phyloP scores from a whole-genome alignment of 2,113 vertebrate genomes.

The Todiramphus saurophagus region DNA sequence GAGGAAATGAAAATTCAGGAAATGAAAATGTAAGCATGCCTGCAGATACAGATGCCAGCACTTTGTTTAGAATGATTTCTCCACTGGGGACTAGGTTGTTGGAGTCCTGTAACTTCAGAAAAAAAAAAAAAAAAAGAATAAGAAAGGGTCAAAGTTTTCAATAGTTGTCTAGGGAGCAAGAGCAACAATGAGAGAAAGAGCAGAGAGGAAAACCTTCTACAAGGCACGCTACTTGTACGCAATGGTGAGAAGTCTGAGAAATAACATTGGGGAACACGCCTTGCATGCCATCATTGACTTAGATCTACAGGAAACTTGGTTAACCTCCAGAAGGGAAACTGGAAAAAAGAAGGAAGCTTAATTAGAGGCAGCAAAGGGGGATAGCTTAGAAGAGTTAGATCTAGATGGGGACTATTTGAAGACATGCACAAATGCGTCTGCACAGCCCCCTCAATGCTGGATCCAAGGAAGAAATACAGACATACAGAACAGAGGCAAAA shows the following conservation, averaged over 20 bases:
- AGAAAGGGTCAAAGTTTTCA: background rate
- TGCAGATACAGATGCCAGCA: background rate
- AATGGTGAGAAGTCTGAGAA: background rate
- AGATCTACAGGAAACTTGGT: background rate
- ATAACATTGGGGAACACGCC: background rate
- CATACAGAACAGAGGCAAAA: background rate
- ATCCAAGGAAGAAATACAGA: background rate
- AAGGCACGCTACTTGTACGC: background rate
- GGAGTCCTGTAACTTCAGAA: background rate
- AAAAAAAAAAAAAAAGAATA: background rate
- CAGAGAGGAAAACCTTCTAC: background rate
- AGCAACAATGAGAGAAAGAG: background rate
- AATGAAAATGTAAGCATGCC: background rate
- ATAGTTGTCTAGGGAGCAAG: background rate
- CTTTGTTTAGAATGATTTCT: background rate
- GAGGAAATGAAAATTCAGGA: conserved; percentile 26
- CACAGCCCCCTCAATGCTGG: background rate
- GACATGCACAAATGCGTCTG: background rate
- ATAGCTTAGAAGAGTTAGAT: background rate
- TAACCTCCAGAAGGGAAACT: conserved; percentile 3
- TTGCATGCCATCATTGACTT: background rate
- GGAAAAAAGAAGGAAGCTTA: background rate
- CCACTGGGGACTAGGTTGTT: background rate
- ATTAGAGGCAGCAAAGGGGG: background rate
- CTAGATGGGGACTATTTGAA: background rate